Conservation (phyloP, 2,113 vertebrate species). For the Amphiprion ocellaris region DNA sequence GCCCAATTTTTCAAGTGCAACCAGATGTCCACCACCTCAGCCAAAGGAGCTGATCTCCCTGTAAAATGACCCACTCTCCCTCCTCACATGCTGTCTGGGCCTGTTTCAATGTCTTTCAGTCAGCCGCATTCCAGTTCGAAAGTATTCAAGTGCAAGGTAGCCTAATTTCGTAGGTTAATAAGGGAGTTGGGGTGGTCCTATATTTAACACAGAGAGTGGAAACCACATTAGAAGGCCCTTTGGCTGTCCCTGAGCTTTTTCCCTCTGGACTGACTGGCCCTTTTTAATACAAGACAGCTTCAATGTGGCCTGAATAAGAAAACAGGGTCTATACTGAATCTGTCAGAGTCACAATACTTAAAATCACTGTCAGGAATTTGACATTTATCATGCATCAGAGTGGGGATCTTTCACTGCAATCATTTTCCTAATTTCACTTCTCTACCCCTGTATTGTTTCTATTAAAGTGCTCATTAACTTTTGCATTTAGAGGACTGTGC, state of each 20-base stretch:
- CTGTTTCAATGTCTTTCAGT: constrained; percentile 59
- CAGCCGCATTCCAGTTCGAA: constrained; percentile 57
- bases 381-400: neutral
- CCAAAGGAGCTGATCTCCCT: constrained; percentile 59
- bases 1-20: constrained; percentile 68
- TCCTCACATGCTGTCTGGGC: constrained; percentile 20
- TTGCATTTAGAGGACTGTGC: neutral
- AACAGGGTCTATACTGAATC: constrained; percentile 33
- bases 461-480: neutral
- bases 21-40: constrained; percentile 75
- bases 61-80: constrained; percentile 53
- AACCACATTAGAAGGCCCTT: constrained; percentile 80
- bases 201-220: constrained; percentile 79
- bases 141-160: constrained; percentile 71
- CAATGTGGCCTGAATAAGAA: constrained; percentile 79
- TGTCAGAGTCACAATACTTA: constrained; percentile 5
- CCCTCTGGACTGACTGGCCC: constrained; percentile 72
- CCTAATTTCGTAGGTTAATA: constrained; percentile 83
- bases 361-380: neutral
- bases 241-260: constrained; percentile 75
- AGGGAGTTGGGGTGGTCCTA: constrained; percentile 76
- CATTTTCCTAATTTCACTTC: neutral
- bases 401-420: neutral
- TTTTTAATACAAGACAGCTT: constrained; percentile 74
- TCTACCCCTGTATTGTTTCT: neutral